These are phyloP conservation scores for Corythornis cristatus DNA, from an alignment of 2,113 vertebrate genomes.

Conservation along the genomic window DNA sequence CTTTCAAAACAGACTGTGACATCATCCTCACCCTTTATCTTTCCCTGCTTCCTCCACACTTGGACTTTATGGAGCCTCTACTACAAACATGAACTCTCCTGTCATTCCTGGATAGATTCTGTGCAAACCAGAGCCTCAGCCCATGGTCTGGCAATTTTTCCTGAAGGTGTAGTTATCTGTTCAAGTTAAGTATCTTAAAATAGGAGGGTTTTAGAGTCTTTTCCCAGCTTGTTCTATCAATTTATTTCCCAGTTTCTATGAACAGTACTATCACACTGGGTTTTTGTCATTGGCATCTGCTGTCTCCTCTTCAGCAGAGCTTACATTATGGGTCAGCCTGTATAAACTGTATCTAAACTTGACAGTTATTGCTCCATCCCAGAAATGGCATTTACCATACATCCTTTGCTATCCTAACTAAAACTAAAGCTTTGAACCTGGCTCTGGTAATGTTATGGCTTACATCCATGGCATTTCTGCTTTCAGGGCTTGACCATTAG, in stretches of 20 bases:
- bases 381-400: not conserved
- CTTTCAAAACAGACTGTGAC: not conserved
- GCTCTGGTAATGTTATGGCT: not conserved
- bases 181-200: not conserved
- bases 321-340: not conserved
- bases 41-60: not conserved
- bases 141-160: not conserved
- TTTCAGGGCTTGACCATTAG: not conserved
- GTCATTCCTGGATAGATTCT: not conserved
- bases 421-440: not conserved
- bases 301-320: not conserved
- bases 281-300: not conserved
- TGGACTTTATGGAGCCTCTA: not conserved
- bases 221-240: not conserved
- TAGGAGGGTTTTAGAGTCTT: not conserved
- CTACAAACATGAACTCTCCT: not conserved
- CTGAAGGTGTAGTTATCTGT: not conserved
- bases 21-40: not conserved
- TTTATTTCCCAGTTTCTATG: not conserved
- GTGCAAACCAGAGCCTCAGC: not conserved
- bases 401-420: not conserved
- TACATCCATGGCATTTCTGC: not conserved
- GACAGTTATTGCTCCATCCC: not conserved
- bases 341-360: not conserved
- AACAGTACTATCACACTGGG: not conserved